phyloP scores from a whole-genome alignment of 92 coral and sea anemone species.

The Porites lobata region DNA sequence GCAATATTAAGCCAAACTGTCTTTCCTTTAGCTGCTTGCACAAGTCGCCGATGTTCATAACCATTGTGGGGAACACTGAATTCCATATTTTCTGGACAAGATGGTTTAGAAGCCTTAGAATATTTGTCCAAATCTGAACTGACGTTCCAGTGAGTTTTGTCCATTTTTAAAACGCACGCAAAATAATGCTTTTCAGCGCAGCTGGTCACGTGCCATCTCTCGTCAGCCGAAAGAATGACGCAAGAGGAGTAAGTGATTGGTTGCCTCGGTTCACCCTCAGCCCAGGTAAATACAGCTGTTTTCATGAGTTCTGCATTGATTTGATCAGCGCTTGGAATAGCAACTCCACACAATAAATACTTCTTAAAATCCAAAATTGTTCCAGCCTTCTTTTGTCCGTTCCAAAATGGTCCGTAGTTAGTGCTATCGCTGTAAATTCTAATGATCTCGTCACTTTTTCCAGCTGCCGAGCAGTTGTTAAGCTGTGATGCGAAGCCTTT shows the following conservation, averaged over 20 bases:
- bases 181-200: conserved; percentile 70
- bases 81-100: conserved; percentile 62
- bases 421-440: conserved; percentile 87
- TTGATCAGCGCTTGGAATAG: conserved; percentile 78
- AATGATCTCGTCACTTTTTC: not conserved
- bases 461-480: conserved; percentile 54
- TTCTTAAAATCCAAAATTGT: conserved; percentile 72
- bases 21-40: conserved; percentile 42
- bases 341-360: conserved; percentile 75
- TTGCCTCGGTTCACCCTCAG: conserved; percentile 69
- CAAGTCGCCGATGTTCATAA: conserved; percentile 65
- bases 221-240: conserved; percentile 67
- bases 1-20: conserved; percentile 83
- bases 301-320: conserved; percentile 71
- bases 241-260: conserved; percentile 65
- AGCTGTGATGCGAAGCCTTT: conserved; percentile 43
- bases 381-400: conserved; percentile 73
- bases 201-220: conserved; percentile 76
- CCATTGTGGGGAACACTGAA: conserved; percentile 84
- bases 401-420: conserved; percentile 84
- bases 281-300: conserved; percentile 90
- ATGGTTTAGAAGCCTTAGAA: conserved; percentile 18
- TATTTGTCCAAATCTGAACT: conserved; percentile 60
- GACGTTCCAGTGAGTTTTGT: conserved; percentile 44
- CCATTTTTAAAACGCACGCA: conserved; percentile 66